phyloP scores from a whole-genome alignment of 2,113 vertebrate genomes.

The Gnathonemus longibarbis region DNA sequence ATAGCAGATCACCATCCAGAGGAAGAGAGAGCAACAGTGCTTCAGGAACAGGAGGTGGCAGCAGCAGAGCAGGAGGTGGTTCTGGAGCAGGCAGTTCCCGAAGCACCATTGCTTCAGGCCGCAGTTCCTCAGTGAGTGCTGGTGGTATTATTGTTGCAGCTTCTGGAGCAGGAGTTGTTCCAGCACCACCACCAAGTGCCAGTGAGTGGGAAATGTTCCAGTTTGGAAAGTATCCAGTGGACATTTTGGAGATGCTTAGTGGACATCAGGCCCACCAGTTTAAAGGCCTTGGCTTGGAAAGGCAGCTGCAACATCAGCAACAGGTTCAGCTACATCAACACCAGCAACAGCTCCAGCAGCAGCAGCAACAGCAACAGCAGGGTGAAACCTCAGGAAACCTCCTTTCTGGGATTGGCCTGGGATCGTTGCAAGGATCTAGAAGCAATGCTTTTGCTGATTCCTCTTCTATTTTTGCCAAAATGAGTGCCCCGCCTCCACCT shows the following conservation, averaged over 20 bases:
- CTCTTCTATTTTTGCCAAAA: constrained; percentile 66
- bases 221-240: constrained; percentile 72
- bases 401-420: constrained; percentile 62
- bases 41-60: constrained; percentile 5
- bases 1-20: constrained; percentile 1
- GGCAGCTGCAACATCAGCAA: constrained; percentile 66
- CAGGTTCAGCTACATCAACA: constrained; percentile 68
- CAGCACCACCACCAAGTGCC: constrained; percentile 34
- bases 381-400: constrained; percentile 57
- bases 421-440: constrained; percentile 59
- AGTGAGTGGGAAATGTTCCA: constrained; percentile 63
- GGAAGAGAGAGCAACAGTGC: constrained; percentile 9
- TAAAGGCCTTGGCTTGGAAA: constrained; percentile 65
- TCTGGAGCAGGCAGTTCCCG: neutral
- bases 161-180: constrained; percentile 22
- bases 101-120: neutral
- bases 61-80: neutral
- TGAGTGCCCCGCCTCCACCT: constrained; percentile 59
- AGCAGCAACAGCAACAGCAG: constrained; percentile 45
- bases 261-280: constrained; percentile 72
- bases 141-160: constrained; percentile 17
- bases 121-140: neutral
- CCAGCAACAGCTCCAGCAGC: constrained; percentile 66
- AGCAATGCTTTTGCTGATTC: constrained; percentile 65
- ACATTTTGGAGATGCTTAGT: constrained; percentile 73